Evolutionary conservation across 2,797 vertebrate genomes (phyloP).

Genomic region (Enteromius thamalakanensis): DNA sequence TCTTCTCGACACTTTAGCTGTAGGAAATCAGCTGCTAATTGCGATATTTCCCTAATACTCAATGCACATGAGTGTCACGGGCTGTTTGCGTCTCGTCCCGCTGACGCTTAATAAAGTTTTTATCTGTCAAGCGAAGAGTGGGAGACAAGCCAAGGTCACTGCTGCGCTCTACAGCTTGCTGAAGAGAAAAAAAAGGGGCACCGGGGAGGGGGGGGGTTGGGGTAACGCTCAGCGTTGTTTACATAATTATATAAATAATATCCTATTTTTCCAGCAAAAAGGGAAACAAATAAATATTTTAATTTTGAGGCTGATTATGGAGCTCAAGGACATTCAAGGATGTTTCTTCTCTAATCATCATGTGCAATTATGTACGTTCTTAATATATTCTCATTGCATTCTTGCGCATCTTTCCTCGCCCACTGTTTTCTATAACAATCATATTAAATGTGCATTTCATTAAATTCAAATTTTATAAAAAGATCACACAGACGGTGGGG

Average conservation of each 20-base stretch:
- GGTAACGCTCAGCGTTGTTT: constrained; percentile 70
- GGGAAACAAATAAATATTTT: constrained; percentile 70
- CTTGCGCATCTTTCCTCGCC: constrained; percentile 56
- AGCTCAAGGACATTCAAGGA: constrained; percentile 77
- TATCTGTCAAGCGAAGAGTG: constrained; percentile 69
- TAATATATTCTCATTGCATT: constrained; percentile 69
- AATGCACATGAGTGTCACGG: constrained; percentile 63
- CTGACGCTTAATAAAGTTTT: constrained; percentile 75
- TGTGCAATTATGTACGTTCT: constrained; percentile 72
- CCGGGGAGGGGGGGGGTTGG: background rate
- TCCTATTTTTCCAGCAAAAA: constrained; percentile 63
- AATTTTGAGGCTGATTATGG: constrained; percentile 72
- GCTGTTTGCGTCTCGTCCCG: constrained; percentile 67
- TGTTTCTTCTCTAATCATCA: constrained; percentile 72
- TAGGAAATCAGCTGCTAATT: constrained; percentile 72
- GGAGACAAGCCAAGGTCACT: constrained; percentile 72
- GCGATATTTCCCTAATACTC: constrained; percentile 71
- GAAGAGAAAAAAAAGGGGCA: background rate
- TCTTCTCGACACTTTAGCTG: constrained; percentile 61
- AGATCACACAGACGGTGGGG: constrained; percentile 32
- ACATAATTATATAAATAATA: constrained; percentile 77
- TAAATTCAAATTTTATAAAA: constrained; percentile 67
- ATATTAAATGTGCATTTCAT: constrained; percentile 74
- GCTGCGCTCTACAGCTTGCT: constrained; percentile 59
- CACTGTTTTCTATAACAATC: constrained; percentile 67